phyloP scores from a whole-genome alignment of 1,140 invertebrate species.

The Pseudomyrmex pallidus region DNA sequence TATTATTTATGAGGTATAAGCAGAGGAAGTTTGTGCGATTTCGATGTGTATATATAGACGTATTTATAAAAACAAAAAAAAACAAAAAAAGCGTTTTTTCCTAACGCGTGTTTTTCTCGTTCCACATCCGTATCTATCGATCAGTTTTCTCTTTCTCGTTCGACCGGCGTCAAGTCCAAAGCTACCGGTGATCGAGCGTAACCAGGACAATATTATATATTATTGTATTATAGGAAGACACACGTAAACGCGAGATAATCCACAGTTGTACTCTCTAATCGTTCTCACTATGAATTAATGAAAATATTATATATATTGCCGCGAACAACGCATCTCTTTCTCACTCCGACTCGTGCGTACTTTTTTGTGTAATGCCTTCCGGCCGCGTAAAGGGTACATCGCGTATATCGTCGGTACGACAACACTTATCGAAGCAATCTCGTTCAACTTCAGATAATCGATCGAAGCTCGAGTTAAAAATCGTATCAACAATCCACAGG shows the following conservation, averaged over 20 bases:
- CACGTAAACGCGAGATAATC: constrained; percentile 54
- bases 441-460: too few species aligned
- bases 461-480: too few species aligned
- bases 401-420: constrained; percentile 22
- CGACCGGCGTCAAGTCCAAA: constrained; percentile 57
- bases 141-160: neutral
- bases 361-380: constrained; percentile 35
- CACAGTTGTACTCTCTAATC: constrained; percentile 52
- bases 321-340: constrained; percentile 10
- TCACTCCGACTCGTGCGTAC: neutral
- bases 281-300: constrained; percentile 50
- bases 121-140: constrained; percentile 3
- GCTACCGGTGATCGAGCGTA: constrained; percentile 75
- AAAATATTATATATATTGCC: constrained; percentile 20
- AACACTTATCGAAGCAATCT: constrained; percentile 40
- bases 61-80: too few species aligned
- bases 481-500: too few species aligned
- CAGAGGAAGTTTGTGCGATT: too few species aligned
- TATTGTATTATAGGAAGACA: constrained; percentile 40
- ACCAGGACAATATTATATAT: constrained; percentile 80
- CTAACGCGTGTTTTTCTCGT: neutral
- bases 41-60: too few species aligned
- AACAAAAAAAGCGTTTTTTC: too few species aligned
- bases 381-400: constrained; percentile 22
- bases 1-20: too few species aligned